Percentiles rank a stretch among this genome's conserved stretches.
phyloP scores from a whole-genome alignment of 2,888 invertebrate species.

The Leptopilina syphax region DNA sequence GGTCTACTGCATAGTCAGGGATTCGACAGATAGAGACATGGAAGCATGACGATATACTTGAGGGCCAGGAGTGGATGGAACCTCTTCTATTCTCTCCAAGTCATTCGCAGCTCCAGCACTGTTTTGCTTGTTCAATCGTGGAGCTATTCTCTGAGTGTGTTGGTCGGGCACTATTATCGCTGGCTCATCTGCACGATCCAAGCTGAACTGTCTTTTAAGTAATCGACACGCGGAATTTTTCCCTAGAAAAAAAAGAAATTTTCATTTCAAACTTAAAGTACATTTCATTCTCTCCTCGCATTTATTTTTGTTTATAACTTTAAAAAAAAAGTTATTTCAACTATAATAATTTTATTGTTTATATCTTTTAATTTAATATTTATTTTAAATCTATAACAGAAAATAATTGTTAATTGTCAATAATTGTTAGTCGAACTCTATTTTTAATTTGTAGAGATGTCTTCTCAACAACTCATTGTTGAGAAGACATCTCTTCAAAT shows the following conservation, averaged over 20 bases:
- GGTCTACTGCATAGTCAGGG: constrained; percentile 68
- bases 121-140: constrained; percentile 82
- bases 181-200: constrained; percentile 82
- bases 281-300: background rate
- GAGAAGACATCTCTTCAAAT: no score
- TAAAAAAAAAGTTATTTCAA: no score
- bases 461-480: no score
- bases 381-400: no score
- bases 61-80: constrained; percentile 77
- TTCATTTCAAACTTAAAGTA: background rate
- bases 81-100: constrained; percentile 84
- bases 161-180: constrained; percentile 49
- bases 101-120: constrained; percentile 84
- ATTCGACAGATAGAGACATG: constrained; percentile 75
- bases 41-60: constrained; percentile 73
- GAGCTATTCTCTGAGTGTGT: constrained; percentile 54
- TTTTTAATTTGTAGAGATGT: no score
- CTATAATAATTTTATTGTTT: no score
- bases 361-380: no score
- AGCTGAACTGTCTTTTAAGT: constrained; percentile 83
- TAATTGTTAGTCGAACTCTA: no score
- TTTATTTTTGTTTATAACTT: background rate
- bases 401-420: no score
- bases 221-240: constrained; percentile 74
- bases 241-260: constrained; percentile 46